phyloP scores from a whole-genome alignment of 1,140 invertebrate genomes.

The Eueides isabella region DNA sequence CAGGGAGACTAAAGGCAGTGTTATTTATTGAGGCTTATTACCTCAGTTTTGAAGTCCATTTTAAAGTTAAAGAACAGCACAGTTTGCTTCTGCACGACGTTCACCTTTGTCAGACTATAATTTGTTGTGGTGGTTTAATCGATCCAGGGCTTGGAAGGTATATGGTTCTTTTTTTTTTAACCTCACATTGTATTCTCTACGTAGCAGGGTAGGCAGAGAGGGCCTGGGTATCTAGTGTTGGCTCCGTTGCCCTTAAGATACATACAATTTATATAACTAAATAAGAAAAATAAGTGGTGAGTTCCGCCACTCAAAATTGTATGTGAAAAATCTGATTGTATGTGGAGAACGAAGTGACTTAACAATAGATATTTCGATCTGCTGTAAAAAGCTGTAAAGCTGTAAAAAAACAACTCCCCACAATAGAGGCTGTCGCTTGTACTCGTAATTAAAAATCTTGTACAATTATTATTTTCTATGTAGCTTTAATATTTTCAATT shows the following conservation, averaged over 20 bases:
- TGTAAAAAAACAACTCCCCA: background rate
- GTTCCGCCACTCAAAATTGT: too few species aligned
- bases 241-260: too few species aligned
- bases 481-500: background rate
- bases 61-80: constrained; percentile 36
- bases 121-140: background rate
- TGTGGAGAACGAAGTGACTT: too few species aligned
- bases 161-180: background rate
- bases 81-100: constrained; percentile 10
- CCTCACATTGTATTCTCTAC: too few species aligned
- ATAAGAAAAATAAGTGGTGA: too few species aligned
- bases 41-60: constrained; percentile 47
- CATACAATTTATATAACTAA: too few species aligned
- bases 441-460: background rate
- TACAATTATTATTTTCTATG: background rate
- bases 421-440: background rate
- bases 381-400: too few species aligned
- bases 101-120: constrained; percentile 26
- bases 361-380: too few species aligned
- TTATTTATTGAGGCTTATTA: constrained; percentile 55
- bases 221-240: too few species aligned
- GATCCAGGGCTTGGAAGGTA: background rate
- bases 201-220: too few species aligned
- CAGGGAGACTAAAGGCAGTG: constrained; percentile 31
- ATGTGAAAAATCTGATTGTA: too few species aligned